Evolutionary conservation across 2,888 invertebrate genomes (phyloP).

Genomic region (Mesorhabditis sp.): DNA sequence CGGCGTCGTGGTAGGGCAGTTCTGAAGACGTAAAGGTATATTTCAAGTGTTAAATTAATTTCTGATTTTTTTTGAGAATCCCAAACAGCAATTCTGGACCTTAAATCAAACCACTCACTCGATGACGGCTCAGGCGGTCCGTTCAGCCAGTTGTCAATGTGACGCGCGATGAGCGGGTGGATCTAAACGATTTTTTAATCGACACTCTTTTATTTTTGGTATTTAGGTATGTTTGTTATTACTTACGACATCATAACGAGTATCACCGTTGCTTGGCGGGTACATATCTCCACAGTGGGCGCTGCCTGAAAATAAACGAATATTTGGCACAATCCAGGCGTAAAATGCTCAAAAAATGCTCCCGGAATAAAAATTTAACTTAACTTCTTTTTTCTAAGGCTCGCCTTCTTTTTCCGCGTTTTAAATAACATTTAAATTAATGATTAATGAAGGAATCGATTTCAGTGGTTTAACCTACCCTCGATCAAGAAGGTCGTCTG

Average conservation of each 20-base stretch:
- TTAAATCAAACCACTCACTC: not conserved
- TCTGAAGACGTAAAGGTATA: not conserved
- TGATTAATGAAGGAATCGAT: too few relatives aligned
- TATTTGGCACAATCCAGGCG: too few relatives aligned
- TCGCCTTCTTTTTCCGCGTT: too few relatives aligned
- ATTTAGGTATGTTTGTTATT: not conserved
- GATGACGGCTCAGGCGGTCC: constrained; percentile 20
- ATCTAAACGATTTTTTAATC: constrained; percentile 18
- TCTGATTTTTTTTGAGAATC: too few relatives aligned
- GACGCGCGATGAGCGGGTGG: constrained; percentile 23
- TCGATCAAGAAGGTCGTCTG: constrained; percentile 9
- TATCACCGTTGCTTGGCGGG: constrained; percentile 14
- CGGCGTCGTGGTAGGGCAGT: not conserved
- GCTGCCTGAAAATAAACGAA: constrained; percentile 13
- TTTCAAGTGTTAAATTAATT: too few relatives aligned
- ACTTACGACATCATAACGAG: not conserved
- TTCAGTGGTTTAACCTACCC: too few relatives aligned
- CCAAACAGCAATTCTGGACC: not conserved
- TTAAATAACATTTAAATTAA: too few relatives aligned
- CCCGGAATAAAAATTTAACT: too few relatives aligned
- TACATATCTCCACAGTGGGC: constrained; percentile 29
- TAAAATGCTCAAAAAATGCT: too few relatives aligned
- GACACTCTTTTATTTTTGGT: not conserved
- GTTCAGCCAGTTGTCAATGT: constrained; percentile 35
- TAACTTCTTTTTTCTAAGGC: too few relatives aligned